Evolutionary conservation across 2,797 vertebrate genomes (phyloP).

Genomic region (Mormyrops boulengeri): DNA sequence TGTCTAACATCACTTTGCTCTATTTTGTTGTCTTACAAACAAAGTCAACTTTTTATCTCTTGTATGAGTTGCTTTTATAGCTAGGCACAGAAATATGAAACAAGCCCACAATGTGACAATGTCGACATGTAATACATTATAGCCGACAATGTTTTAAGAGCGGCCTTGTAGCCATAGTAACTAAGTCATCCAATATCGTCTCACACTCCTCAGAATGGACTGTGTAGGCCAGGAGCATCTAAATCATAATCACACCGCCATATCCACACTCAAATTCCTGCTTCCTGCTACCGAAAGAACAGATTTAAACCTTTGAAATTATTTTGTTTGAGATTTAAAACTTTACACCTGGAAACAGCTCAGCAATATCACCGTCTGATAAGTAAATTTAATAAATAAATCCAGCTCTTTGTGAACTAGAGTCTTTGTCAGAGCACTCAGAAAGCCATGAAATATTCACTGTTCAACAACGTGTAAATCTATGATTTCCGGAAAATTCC

Average conservation of each 20-base stretch:
- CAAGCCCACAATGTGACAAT: not conserved
- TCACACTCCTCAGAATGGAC: not conserved
- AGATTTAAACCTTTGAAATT: not conserved
- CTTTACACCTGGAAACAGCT: not conserved
- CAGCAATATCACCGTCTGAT: not conserved
- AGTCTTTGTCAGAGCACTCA: not conserved
- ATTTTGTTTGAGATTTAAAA: not conserved
- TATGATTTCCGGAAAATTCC: not conserved
- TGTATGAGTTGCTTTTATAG: not conserved
- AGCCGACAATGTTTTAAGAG: not conserved
- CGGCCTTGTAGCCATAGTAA: slow-evolving; percentile 16
- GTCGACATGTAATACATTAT: not conserved
- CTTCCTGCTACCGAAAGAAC: not conserved
- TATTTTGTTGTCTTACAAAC: not conserved
- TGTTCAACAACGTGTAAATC: not conserved
- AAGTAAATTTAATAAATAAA: not conserved
- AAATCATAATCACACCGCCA: not conserved
- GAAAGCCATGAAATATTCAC: not conserved
- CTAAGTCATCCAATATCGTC: not conserved
- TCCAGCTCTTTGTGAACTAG: not conserved
- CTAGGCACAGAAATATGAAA: not conserved
- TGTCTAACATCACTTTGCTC: not conserved
- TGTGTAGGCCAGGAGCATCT: not conserved
- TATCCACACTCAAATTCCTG: not conserved
- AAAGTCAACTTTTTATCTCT: not conserved